These are phyloP conservation scores for Lasius fuliginosus DNA, from an alignment of 2,888 invertebrate genomes.

Conservation along the genomic window DNA sequence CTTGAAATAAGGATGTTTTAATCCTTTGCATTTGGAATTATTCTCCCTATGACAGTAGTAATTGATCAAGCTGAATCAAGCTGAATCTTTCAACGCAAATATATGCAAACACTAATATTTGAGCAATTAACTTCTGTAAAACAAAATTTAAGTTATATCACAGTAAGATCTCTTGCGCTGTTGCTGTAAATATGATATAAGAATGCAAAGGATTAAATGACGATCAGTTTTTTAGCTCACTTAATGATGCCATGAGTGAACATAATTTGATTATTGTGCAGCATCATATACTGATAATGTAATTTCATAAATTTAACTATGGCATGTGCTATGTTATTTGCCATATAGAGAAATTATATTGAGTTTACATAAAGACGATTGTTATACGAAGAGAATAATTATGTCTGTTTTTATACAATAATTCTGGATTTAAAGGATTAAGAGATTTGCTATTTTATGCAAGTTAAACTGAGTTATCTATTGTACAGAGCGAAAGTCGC, in stretches of 20 bases:
- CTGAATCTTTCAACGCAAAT: slow-evolving; percentile 3
- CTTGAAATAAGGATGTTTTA: slow-evolving; percentile 21
- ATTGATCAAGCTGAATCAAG: not conserved
- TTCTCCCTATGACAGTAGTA: not conserved
- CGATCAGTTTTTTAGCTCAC: not conserved
- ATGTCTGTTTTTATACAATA: not conserved
- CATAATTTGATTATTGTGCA: slow-evolving; percentile 5
- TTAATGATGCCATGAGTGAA: slow-evolving; percentile 1
- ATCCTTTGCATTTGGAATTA: slow-evolving; percentile 20
- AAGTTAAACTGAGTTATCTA: slow-evolving; percentile 1
- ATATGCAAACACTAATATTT: slow-evolving; percentile 2
- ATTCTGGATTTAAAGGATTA: slow-evolving; percentile 3
- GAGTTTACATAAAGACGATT: not conserved
- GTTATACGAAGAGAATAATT: not conserved
- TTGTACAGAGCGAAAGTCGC: slow-evolving; percentile 1
- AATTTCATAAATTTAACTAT: slow-evolving; percentile 16
- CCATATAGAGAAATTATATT: slow-evolving; percentile 13
- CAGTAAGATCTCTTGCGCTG: not conserved
- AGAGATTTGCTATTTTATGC: not conserved
- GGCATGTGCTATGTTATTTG: not conserved
- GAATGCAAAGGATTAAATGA: slow-evolving; percentile 36
- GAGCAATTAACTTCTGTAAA: slow-evolving; percentile 11
- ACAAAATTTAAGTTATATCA: slow-evolving; percentile 17
- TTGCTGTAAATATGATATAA: not conserved
- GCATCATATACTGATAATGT: not conserved